Conservation (phyloP, 2,113 vertebrate species). For the Bos taurus region DNA sequence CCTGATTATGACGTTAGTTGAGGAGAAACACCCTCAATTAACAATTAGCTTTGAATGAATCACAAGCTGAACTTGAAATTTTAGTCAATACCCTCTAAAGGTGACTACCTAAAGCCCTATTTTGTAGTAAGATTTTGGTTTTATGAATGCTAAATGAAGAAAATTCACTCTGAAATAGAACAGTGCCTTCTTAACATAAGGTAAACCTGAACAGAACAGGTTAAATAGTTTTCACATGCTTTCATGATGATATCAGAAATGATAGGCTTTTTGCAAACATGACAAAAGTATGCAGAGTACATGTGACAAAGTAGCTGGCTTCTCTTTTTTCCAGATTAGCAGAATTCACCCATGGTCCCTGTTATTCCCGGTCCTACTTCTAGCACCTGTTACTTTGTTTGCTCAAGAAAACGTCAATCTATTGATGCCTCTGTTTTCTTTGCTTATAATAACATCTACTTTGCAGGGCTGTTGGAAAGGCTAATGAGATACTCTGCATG, state of each 20-base stretch:
- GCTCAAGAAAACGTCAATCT: neutral
- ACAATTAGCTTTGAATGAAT: neutral
- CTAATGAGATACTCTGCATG: neutral
- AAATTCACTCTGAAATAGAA: neutral
- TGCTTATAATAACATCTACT: neutral
- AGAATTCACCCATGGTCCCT: neutral
- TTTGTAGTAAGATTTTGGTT: neutral
- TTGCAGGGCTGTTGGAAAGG: neutral
- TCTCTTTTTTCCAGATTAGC: neutral
- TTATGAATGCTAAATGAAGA: neutral
- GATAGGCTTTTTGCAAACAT: neutral
- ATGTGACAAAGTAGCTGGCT: neutral
- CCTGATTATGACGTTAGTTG: neutral
- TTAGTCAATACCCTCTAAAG: neutral
- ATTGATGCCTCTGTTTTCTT: neutral
- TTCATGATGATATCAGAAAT: neutral
- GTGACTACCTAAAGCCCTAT: neutral
- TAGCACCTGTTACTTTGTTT: neutral
- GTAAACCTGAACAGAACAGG: neutral
- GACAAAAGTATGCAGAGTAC: neutral
- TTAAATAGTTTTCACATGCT: neutral
- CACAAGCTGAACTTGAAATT: neutral
- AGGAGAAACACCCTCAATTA: neutral
- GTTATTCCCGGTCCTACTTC: neutral
- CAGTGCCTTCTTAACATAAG: neutral